These are phyloP conservation scores for Lamellibrachia luymesi DNA, from an alignment of 1,140 invertebrate species.

Conservation along the genomic window DNA sequence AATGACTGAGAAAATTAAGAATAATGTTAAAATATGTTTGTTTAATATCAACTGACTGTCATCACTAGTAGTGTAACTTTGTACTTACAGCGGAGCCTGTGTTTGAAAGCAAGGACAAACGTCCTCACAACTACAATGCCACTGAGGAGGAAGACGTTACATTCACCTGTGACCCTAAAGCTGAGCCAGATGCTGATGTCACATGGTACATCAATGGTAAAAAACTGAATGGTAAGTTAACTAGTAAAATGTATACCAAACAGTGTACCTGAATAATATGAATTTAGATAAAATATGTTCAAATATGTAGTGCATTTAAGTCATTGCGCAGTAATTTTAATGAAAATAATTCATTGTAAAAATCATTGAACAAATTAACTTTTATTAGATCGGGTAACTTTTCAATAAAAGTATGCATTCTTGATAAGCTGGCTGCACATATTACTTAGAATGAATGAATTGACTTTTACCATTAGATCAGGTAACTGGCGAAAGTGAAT, in stretches of 20 bases:
- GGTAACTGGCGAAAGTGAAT: too few relatives aligned
- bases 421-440: too few relatives aligned
- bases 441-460: too few relatives aligned
- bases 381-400: too few relatives aligned
- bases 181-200: slow-evolving; percentile 39
- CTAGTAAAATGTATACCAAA: background rate
- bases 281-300: too few relatives aligned
- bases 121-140: slow-evolving; percentile 33
- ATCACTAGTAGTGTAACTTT: background rate
- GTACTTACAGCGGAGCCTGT: background rate
- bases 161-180: slow-evolving; percentile 36
- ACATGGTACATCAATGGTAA: slow-evolving; percentile 43
- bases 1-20: background rate
- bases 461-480: too few relatives aligned
- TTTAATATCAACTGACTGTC: background rate
- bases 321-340: too few relatives aligned
- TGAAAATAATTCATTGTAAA: too few relatives aligned
- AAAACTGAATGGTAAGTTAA: slow-evolving; percentile 18
- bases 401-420: too few relatives aligned
- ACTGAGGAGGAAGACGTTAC: slow-evolving; percentile 34
- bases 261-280: background rate
- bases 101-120: slow-evolving; percentile 1
- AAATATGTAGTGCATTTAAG: too few relatives aligned
- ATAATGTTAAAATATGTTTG: background rate
- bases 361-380: too few relatives aligned